Evolutionary conservation across 1,140 invertebrate species (phyloP).

Genomic region (Heliothis subflexa): DNA sequence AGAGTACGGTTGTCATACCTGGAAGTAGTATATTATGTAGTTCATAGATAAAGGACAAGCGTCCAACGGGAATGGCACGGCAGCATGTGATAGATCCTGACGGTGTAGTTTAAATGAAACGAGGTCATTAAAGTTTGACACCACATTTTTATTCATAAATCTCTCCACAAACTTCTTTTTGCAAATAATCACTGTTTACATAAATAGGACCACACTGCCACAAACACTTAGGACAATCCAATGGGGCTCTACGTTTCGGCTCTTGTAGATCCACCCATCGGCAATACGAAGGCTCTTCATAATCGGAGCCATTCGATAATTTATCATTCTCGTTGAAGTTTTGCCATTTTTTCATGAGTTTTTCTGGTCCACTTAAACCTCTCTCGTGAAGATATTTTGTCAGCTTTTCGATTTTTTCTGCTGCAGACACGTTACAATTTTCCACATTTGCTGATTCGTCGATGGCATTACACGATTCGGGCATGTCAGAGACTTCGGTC

Average conservation of each 20-base stretch:
- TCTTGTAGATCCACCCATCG: conserved; percentile 69
- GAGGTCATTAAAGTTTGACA: conserved; percentile 43
- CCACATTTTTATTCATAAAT: conserved; percentile 58
- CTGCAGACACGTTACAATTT: conserved; percentile 54
- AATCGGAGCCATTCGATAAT: conserved; percentile 49
- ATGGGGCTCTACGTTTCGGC: conserved; percentile 11
- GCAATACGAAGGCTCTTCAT: conserved; percentile 38
- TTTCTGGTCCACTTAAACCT: conserved; percentile 47
- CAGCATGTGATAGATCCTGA: too few species aligned
- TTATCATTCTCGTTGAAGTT: conserved; percentile 56
- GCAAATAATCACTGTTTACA: conserved; percentile 70
- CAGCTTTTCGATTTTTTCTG: conserved; percentile 83
- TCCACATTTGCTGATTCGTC: conserved; percentile 65
- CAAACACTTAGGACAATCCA: conserved; percentile 78
- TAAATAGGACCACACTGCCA: conserved; percentile 80
- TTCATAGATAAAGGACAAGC: too few species aligned
- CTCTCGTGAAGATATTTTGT: conserved; percentile 76
- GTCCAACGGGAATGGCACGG: too few species aligned
- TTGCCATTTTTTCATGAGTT: conserved; percentile 74
- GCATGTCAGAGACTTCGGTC: conserved; percentile 66
- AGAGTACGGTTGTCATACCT: too few species aligned
- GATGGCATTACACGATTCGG: conserved; percentile 53
- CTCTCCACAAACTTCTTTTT: conserved; percentile 62
- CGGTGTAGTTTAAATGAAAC: background rate
- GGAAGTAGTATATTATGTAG: too few species aligned